phyloP scores from a whole-genome alignment of 1,140 invertebrate species.

The Trachelipus rathkii region DNA sequence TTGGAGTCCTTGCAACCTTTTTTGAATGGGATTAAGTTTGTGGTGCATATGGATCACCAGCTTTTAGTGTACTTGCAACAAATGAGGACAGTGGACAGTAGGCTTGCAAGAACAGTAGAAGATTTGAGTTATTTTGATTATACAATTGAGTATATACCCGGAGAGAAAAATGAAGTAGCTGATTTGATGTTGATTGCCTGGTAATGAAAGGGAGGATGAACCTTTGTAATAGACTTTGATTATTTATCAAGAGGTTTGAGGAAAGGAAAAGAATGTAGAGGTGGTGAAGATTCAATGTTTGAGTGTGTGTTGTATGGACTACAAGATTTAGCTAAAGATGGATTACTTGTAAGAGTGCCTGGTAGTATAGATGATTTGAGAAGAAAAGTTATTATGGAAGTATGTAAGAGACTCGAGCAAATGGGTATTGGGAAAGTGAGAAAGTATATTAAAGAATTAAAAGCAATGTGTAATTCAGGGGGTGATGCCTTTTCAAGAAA shows the following conservation, averaged over 20 bases:
- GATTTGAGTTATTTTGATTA: conserved; percentile 16
- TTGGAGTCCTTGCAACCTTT: conserved; percentile 3
- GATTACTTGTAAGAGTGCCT: background rate
- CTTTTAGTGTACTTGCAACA: background rate
- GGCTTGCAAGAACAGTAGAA: background rate
- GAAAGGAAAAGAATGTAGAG: too few species aligned
- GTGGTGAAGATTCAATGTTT: background rate
- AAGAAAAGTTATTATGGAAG: background rate
- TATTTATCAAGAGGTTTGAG: too few species aligned
- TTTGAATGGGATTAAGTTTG: conserved; percentile 6
- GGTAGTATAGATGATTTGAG: background rate
- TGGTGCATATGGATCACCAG: background rate
- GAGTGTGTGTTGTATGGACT: background rate
- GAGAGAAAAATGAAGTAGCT: conserved; percentile 4
- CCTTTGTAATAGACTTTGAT: too few species aligned
- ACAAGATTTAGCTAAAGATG: background rate
- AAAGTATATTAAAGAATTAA: background rate
- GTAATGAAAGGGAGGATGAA: too few species aligned
- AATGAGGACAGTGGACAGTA: background rate
- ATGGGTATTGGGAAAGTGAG: too few species aligned
- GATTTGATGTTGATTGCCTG: background rate
- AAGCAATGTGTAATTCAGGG: background rate
- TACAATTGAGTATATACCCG: background rate
- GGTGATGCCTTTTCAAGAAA: background rate
- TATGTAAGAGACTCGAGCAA: background rate